Conservation (phyloP, 2,888 invertebrate species). For the Harmothoe impar region DNA sequence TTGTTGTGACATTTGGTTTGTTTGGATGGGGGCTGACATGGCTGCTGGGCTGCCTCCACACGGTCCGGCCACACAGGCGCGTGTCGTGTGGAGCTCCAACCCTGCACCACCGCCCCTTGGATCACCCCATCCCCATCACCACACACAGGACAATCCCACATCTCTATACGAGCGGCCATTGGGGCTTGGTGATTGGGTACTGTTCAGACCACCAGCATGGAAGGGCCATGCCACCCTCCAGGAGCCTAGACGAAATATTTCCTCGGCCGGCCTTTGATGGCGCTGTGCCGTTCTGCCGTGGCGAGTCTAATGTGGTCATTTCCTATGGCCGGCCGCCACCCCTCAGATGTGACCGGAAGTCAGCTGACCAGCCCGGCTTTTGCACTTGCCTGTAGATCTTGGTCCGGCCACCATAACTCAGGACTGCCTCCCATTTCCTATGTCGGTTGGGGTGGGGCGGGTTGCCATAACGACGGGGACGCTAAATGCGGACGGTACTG, state of each 20-base stretch:
- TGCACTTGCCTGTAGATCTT: slow-evolving; percentile 5
- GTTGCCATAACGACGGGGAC: slow-evolving; percentile 20
- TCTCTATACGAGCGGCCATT: background rate
- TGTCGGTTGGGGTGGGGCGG: background rate
- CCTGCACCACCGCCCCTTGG: background rate
- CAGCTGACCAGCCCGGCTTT: slow-evolving; percentile 36
- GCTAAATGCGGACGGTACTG: slow-evolving; percentile 12
- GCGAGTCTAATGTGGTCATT: slow-evolving; percentile 54
- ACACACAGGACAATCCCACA: background rate
- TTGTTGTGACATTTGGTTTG: slow-evolving; percentile 47
- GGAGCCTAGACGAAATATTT: background rate
- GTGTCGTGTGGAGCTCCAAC: background rate
- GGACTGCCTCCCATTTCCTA: slow-evolving; percentile 2
- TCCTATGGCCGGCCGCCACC: background rate
- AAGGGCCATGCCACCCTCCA: background rate
- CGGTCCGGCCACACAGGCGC: background rate
- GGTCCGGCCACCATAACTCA: slow-evolving; percentile 2
- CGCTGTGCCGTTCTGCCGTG: background rate
- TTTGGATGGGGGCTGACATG: background rate
- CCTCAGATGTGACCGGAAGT: slow-evolving; percentile 40
- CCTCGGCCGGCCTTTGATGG: slow-evolving; percentile 23
- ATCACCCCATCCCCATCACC: background rate
- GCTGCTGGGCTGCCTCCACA: background rate
- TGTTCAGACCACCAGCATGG: background rate
- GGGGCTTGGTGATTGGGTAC: background rate